Conservation (phyloP, 2,888 invertebrate species). For the Euclidia mi region DNA sequence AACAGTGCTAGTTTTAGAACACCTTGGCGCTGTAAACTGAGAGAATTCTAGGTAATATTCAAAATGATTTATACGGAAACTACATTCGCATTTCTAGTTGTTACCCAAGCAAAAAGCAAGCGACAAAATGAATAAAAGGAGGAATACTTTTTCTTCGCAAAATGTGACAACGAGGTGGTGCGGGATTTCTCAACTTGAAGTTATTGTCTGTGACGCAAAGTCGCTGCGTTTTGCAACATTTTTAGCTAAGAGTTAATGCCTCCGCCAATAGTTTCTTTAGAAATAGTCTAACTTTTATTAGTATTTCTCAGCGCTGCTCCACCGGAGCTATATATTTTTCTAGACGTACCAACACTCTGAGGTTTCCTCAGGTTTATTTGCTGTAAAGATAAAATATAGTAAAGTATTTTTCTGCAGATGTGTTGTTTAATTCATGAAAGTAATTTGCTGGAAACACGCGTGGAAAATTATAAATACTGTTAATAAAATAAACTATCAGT, state of each 20-base stretch:
- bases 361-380: conserved; percentile 16
- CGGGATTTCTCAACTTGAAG: conserved; percentile 83
- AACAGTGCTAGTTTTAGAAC: too few relatives aligned
- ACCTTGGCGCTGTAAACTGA: not conserved
- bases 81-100: conserved; percentile 30
- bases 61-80: conserved; percentile 12
- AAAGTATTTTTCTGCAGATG: not conserved
- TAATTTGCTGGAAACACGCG: too few relatives aligned
- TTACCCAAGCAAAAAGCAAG: conserved; percentile 45
- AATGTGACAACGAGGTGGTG: conserved; percentile 84
- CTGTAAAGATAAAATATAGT: conserved; percentile 5
- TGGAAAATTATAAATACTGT: too few relatives aligned
- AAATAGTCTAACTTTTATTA: conserved; percentile 50
- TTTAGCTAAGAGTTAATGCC: conserved; percentile 78
- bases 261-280: conserved; percentile 50
- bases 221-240: conserved; percentile 80
- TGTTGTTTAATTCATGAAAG: not conserved
- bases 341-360: conserved; percentile 15
- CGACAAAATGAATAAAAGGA: conserved; percentile 77
- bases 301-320: conserved; percentile 28
- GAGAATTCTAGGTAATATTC: not conserved
- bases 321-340: conserved; percentile 27
- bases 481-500: too few relatives aligned
- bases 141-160: conserved; percentile 79
- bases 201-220: conserved; percentile 85